phyloP scores from a whole-genome alignment of 2,113 vertebrate species.

The Ochotona curzoniae region DNA sequence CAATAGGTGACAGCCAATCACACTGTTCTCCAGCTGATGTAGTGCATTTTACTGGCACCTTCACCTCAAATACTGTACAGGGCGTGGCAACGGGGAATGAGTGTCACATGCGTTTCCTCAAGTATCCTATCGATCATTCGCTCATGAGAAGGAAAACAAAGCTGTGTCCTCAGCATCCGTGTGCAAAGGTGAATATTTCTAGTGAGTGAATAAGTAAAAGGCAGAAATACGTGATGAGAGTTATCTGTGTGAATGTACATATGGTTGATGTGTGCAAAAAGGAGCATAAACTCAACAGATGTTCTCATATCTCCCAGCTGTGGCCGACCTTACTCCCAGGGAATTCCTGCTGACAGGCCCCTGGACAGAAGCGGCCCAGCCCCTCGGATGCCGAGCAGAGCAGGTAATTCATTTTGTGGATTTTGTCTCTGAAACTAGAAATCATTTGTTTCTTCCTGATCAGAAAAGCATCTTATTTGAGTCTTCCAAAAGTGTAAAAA shows the following conservation, averaged over 20 bases:
- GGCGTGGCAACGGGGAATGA: not conserved
- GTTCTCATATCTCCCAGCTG: conserved; percentile 88
- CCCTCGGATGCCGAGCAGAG: conserved; percentile 84
- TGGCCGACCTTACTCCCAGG: conserved; percentile 92
- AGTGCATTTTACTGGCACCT: not conserved
- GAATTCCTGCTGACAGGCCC: conserved; percentile 87
- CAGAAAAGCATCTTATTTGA: not conserved
- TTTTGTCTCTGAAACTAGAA: not conserved
- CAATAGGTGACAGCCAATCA: not conserved
- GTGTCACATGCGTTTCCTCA: not conserved
- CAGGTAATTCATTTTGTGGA: conserved; percentile 86
- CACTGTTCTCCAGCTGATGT: not conserved
- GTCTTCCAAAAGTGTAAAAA: not conserved
- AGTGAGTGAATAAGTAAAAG: not conserved
- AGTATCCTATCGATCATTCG: not conserved
- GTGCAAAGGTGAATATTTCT: not conserved
- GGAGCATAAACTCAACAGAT: not conserved
- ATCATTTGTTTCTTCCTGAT: not conserved
- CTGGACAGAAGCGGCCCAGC: conserved; percentile 86
- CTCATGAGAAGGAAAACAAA: not conserved
- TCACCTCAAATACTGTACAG: not conserved
- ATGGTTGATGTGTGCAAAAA: not conserved
- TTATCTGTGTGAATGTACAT: not conserved
- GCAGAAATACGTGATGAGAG: not conserved
- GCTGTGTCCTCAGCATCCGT: not conserved